A percentile compares a stretch with the other conserved stretches of the same genome.
phyloP scores from a whole-genome alignment of 2,888 invertebrate genomes.

The Erpobdella octoculata region DNA sequence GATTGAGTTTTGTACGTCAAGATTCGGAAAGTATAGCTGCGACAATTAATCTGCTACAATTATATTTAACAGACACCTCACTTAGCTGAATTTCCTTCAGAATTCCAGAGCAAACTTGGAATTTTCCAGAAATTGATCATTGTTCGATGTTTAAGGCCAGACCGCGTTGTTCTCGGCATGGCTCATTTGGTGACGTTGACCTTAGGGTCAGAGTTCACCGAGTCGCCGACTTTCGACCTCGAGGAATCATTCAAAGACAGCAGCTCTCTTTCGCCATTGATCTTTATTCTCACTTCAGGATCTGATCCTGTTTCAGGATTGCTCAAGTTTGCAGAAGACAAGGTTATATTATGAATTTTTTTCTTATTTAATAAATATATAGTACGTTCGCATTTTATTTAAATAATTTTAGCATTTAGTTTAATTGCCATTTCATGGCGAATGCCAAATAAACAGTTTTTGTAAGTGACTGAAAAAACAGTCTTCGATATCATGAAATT shows the following conservation, averaged over 20 bases:
- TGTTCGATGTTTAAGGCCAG: slow-evolving; percentile 52
- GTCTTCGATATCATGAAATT: too few species aligned
- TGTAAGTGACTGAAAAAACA: background rate
- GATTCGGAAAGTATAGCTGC: too few species aligned
- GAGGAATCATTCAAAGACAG: slow-evolving; percentile 52
- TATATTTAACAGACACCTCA: slow-evolving; percentile 45
- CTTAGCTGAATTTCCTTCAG: slow-evolving; percentile 46
- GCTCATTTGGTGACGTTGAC: slow-evolving; percentile 51
- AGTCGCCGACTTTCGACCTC: slow-evolving; percentile 54
- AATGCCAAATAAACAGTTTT: background rate
- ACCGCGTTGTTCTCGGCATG: slow-evolving; percentile 47
- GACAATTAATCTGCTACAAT: too few species aligned
- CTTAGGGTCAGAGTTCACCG: slow-evolving; percentile 52
- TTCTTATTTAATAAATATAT: background rate
- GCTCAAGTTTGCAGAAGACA: slow-evolving; percentile 54
- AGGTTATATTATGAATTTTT: slow-evolving; percentile 40
- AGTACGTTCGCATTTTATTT: background rate
- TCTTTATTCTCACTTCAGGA: slow-evolving; percentile 54
- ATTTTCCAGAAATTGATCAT: slow-evolving; percentile 52
- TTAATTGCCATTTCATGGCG: background rate
- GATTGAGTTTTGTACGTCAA: background rate
- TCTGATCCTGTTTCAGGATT: slow-evolving; percentile 53
- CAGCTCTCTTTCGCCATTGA: slow-evolving; percentile 49
- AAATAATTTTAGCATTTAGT: background rate
- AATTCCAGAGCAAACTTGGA: slow-evolving; percentile 49